Evolutionary conservation across 2,888 invertebrate species (phyloP), one percentile per base, ranked within the genome.

Genomic region (Tryphoninae sp.): DNA sequence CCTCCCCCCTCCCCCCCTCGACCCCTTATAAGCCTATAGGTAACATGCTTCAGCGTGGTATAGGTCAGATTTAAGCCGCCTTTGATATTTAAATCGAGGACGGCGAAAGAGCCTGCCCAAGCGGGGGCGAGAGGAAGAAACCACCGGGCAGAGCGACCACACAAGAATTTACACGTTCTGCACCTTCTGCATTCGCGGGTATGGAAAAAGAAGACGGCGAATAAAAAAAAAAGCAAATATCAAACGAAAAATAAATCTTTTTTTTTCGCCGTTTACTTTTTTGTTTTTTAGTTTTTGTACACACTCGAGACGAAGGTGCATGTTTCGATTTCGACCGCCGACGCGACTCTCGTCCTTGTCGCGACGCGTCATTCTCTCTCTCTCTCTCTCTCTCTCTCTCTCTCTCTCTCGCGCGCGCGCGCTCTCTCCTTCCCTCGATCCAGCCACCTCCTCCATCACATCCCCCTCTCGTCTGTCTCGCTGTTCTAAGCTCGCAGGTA

Each of bases 11-110:
- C 7, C n/a, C 4, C 19, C 42, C 23, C 23, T n/a, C 23, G 11
- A 19, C 87, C 45, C 86, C 85, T 85, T 88, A 86, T 88, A 88
- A 88, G 88, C 88, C 88, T 88, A 88, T 88, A 89, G 90, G 91
- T 91, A 91, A 91, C 91, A 91, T 90, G 91, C 91, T 91, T 91
- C 91, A 91, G 88, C 89, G 91, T 91, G 91, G 91, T 91, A 90
- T 91, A 91, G 91, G 91, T 91, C 91, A 91, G 91, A 91, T 90
- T 89, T 91, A 90, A 90, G 90, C 91, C 91, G 91, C 91, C 91
- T 91, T 91, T 91, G 91, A 91, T 91, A 91, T 91, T 91, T 90
- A 91, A 91, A 91, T 91, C 90, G 89, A 85, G 85, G 85, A 86
- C 86, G 84, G 83, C 84, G 78, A 77, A 82, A 79, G 68, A 79